Percentiles rank a stretch among this genome's conserved stretches.
phyloP scores from a whole-genome alignment of 2,888 invertebrate genomes.

The Steromphala cineraria region DNA sequence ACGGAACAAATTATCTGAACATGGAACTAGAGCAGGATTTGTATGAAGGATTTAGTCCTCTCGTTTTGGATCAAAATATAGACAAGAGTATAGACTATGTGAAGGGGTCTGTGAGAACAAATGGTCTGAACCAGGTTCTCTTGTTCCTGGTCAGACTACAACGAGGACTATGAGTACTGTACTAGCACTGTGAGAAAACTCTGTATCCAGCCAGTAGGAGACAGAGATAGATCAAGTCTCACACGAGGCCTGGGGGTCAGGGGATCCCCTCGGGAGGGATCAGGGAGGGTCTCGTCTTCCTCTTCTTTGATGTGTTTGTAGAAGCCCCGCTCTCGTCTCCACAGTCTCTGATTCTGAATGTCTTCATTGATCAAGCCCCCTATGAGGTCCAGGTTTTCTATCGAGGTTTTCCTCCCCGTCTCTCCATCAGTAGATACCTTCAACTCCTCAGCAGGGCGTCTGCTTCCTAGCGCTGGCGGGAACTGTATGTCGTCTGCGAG shows the following conservation, averaged over 20 bases:
- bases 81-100: too few relatives aligned
- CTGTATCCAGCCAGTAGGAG: neutral
- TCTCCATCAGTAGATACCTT: neutral
- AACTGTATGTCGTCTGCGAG: neutral
- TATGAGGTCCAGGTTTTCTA: constrained; percentile 3
- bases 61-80: too few relatives aligned
- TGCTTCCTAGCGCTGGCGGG: neutral
- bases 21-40: too few relatives aligned
- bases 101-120: too few relatives aligned
- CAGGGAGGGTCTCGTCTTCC: constrained; percentile 9
- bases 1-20: too few relatives aligned
- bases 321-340: neutral
- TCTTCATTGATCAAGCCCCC: neutral
- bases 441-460: neutral
- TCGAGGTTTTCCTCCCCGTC: neutral
- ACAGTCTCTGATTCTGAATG: neutral
- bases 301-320: constrained; percentile 16
- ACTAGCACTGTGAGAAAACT: neutral
- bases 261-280: neutral
- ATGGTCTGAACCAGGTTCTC: neutral
- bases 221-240: neutral
- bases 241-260: neutral
- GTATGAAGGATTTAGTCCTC: too few relatives aligned
- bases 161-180: neutral
- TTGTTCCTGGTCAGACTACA: neutral